Evolutionary conservation across 2,888 invertebrate species (phyloP).

Genomic region (Diplazon laetatorius): DNA sequence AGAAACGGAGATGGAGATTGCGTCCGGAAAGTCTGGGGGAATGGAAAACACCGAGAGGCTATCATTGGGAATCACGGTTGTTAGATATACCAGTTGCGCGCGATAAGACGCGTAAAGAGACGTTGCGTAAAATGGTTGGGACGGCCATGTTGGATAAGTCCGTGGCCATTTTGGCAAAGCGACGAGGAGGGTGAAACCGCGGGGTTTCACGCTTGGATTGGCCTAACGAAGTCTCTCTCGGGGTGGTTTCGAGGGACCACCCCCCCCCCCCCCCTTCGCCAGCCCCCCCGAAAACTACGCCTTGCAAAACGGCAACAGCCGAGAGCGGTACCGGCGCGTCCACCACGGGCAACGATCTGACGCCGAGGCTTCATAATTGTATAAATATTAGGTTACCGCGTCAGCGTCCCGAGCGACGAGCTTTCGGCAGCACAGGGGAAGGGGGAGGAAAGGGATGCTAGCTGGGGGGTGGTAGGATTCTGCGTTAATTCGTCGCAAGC

Average conservation of each 20-base stretch:
- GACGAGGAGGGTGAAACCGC: conserved; percentile 72
- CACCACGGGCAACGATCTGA: conserved; percentile 30
- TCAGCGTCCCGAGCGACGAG: conserved; percentile 68
- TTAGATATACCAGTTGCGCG: too few relatives aligned
- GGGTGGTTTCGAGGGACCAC: conserved; percentile 65
- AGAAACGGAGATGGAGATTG: conserved; percentile 10
- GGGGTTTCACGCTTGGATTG: conserved; percentile 80
- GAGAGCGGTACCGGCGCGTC: neutral
- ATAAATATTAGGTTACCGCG: conserved; percentile 80
- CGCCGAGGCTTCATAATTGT: conserved; percentile 77
- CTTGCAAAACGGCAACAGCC: conserved; percentile 64
- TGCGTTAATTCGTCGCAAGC: conserved; percentile 46
- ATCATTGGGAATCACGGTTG: too few relatives aligned
- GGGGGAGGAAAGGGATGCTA: too few relatives aligned
- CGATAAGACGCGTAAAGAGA: too few relatives aligned
- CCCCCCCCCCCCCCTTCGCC: too few relatives aligned
- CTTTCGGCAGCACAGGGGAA: too few relatives aligned
- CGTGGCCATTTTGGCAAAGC: conserved; percentile 77
- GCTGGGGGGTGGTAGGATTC: conserved; percentile 45
- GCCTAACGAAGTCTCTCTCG: conserved; percentile 78
- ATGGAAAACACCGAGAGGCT: conserved; percentile 23
- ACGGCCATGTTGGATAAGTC: conserved; percentile 74
- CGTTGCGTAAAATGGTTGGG: conserved; percentile 49
- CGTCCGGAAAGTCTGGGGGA: neutral
- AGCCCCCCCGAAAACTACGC: conserved; percentile 39